phyloP scores from a whole-genome alignment of 2,113 vertebrate species.

The Centropristis striata region DNA sequence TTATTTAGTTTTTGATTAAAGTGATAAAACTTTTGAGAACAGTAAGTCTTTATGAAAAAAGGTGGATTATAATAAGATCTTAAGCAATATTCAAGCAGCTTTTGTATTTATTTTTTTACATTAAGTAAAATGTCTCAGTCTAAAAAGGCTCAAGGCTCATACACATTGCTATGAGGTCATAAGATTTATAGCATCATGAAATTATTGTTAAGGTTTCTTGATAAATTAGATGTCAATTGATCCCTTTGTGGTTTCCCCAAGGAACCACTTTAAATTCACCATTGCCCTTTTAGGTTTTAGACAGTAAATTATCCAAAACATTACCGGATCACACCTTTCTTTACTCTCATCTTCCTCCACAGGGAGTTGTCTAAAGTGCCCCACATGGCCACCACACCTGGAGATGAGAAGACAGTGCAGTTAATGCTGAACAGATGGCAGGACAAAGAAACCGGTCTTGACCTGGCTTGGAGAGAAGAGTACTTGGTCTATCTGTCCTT shows the following conservation, averaged over 20 bases:
- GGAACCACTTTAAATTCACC: not conserved
- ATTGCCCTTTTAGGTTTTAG: not conserved
- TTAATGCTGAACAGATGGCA: conserved; percentile 87
- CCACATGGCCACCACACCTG: conserved; percentile 88
- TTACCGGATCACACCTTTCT: not conserved
- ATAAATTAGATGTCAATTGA: not conserved
- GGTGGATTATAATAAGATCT: not conserved
- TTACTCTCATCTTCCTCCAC: not conserved
- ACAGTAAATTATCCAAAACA: not conserved
- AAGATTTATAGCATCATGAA: not conserved
- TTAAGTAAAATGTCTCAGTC: not conserved
- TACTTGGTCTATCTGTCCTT: conserved; percentile 90
- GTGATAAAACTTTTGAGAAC: not conserved
- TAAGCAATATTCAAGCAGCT: too few species aligned
- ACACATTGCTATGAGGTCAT: not conserved
- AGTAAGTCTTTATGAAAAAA: not conserved
- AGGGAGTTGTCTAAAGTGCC: conserved; percentile 86
- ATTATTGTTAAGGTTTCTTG: too few species aligned
- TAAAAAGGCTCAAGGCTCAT: not conserved
- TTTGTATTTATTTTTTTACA: not conserved
- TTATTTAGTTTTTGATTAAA: not conserved
- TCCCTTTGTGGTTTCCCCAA: not conserved
- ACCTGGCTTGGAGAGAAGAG: conserved; percentile 81
- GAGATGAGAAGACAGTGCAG: conserved; percentile 86
- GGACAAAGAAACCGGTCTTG: conserved; percentile 84